Conservation (phyloP, 2,113 vertebrate genomes). For the Fregetta grallaria region DNA sequence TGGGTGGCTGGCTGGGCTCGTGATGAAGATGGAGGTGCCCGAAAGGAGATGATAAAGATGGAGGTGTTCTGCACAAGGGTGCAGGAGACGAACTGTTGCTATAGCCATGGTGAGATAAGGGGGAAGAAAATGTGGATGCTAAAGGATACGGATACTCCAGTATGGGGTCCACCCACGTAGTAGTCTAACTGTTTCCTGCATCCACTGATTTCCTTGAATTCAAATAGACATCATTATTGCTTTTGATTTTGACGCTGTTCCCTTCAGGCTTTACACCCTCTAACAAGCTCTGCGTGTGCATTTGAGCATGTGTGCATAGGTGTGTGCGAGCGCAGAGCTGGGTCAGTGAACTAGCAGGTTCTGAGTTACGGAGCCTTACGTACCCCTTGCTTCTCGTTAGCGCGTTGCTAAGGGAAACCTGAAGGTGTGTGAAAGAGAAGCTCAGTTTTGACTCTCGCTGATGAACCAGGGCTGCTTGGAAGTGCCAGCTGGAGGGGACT, state of each 20-base stretch:
- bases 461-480: not conserved
- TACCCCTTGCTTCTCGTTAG: not conserved
- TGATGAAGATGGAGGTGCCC: no score
- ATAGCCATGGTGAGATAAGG: not conserved
- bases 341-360: not conserved
- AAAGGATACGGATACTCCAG: not conserved
- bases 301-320: not conserved
- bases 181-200: not conserved
- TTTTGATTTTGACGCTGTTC: not conserved
- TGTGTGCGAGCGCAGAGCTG: accelerated
- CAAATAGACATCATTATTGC: not conserved
- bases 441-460: not conserved
- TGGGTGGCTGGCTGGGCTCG: not conserved
- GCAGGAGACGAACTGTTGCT: not conserved
- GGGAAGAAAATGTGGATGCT: not conserved
- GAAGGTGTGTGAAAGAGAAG: not conserved
- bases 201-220: not conserved
- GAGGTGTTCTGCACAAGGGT: not conserved
- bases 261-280: not conserved
- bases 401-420: not conserved
- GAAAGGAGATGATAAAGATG: not conserved
- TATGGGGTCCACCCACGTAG: accelerated
- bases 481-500: not conserved
- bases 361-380: not conserved
- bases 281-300: not conserved